Evolutionary conservation across 2,888 invertebrate genomes (phyloP).

Genomic region (Lomographa bimaculata): DNA sequence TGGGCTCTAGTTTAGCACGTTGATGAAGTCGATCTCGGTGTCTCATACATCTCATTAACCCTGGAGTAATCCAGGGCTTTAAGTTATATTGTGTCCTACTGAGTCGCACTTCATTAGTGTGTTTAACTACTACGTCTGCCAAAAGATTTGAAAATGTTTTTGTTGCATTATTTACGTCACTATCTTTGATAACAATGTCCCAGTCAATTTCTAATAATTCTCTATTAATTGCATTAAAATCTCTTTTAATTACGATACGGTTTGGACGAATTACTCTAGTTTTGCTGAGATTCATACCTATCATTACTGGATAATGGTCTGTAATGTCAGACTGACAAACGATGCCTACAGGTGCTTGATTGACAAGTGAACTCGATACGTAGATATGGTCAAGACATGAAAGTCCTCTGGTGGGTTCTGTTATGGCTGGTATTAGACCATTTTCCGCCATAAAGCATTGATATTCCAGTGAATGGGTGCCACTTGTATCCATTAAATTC

Average conservation of each 20-base stretch:
- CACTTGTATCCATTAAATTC: constrained; percentile 1
- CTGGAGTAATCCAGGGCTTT: background rate
- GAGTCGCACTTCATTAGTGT: background rate
- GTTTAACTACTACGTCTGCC: background rate
- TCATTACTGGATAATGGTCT: background rate
- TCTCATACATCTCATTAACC: background rate
- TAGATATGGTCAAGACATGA: constrained; percentile 9
- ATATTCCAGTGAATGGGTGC: background rate
- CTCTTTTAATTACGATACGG: no score
- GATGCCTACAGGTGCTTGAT: background rate
- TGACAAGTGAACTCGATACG: background rate
- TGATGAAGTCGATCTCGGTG: no score
- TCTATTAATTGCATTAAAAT: background rate
- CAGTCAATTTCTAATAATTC: background rate
- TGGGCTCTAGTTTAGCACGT: no score
- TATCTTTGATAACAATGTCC: no score
- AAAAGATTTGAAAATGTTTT: no score
- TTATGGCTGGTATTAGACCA: constrained; percentile 5
- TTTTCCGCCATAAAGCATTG: constrained; percentile 8
- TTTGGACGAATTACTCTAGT: no score
- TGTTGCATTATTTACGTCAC: no score
- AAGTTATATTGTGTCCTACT: background rate
- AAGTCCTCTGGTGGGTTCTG: constrained; percentile 1
- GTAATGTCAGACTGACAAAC: background rate
- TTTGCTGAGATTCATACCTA: background rate